Percentiles rank a stretch among this genome's conserved stretches.
Conservation (phyloP, 92 coral and sea anemone species). For the Muricea muricata region DNA sequence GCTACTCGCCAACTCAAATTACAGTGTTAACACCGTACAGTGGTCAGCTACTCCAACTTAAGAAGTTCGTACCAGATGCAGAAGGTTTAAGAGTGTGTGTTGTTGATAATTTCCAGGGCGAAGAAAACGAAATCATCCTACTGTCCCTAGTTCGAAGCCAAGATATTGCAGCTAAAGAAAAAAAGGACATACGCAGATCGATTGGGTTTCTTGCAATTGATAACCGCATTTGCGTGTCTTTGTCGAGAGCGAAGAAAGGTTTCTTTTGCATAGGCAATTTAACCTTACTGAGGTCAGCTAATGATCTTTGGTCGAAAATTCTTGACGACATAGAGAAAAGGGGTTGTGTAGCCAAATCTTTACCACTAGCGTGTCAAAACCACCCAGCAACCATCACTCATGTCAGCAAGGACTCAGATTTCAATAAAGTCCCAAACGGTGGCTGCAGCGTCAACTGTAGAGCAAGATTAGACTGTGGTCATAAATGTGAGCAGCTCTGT, state of each 20-base stretch:
- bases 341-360: slow-evolving; percentile 68
- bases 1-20: slow-evolving; percentile 79
- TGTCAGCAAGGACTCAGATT: slow-evolving; percentile 77
- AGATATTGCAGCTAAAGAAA: slow-evolving; percentile 73
- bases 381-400: slow-evolving; percentile 82
- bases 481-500: slow-evolving; percentile 71
- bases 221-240: slow-evolving; percentile 94
- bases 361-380: slow-evolving; percentile 85
- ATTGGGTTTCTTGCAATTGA: slow-evolving; percentile 89
- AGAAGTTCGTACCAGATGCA: slow-evolving; percentile 73
- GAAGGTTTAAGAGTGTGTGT: slow-evolving; percentile 88
- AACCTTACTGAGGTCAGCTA: slow-evolving; percentile 14
- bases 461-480: slow-evolving; percentile 58
- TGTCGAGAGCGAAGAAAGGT: slow-evolving; percentile 91
- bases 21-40: slow-evolving; percentile 93
- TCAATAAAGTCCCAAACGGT: slow-evolving; percentile 89
- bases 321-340: slow-evolving; percentile 32
- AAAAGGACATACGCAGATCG: slow-evolving; percentile 1
- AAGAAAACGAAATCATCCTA: slow-evolving; percentile 92
- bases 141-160: slow-evolving; percentile 96
- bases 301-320: slow-evolving; percentile 40
- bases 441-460: slow-evolving; percentile 83
- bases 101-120: slow-evolving; percentile 98
- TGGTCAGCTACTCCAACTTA: slow-evolving; percentile 89
- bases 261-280: slow-evolving; percentile 49